Conservation (phyloP, 2,113 vertebrate species). For the Terrapene triunguis region DNA sequence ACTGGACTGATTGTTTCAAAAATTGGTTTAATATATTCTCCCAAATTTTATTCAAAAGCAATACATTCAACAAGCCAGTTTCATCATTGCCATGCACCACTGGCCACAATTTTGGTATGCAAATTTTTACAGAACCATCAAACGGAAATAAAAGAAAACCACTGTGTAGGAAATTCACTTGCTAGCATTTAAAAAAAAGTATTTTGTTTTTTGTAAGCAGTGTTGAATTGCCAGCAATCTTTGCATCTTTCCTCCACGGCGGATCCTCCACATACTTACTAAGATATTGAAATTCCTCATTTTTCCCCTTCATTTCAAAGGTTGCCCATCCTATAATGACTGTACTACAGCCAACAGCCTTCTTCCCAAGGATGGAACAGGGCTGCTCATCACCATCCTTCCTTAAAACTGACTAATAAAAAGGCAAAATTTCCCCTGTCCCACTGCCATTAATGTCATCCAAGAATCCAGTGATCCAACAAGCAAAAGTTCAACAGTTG, state of each 20-base stretch:
- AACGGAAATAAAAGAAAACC: neutral
- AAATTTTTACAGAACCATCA: neutral
- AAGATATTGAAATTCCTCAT: neutral
- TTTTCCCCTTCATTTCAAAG: neutral
- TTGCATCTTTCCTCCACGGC: neutral
- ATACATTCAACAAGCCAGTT: neutral
- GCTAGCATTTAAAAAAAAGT: neutral
- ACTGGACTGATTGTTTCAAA: neutral
- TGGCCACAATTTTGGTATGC: neutral
- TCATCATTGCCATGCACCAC: neutral
- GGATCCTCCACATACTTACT: neutral
- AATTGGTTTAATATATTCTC: neutral
- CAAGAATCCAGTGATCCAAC: neutral
- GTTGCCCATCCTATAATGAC: neutral
- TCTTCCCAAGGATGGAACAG: accelerated
- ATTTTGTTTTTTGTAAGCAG: neutral
- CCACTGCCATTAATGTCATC: neutral
- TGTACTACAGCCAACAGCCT: neutral
- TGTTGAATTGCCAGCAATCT: neutral
- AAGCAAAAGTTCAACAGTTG: neutral
- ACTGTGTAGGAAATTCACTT: neutral
- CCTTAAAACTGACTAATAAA: neutral
- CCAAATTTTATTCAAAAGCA: neutral
- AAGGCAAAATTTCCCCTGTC: neutral
- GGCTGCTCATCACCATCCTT: neutral